Evolutionary conservation across 2,888 invertebrate genomes (phyloP), one percentile per base, ranked within the genome.

Genomic region (Coleophora flavipennella): DNA sequence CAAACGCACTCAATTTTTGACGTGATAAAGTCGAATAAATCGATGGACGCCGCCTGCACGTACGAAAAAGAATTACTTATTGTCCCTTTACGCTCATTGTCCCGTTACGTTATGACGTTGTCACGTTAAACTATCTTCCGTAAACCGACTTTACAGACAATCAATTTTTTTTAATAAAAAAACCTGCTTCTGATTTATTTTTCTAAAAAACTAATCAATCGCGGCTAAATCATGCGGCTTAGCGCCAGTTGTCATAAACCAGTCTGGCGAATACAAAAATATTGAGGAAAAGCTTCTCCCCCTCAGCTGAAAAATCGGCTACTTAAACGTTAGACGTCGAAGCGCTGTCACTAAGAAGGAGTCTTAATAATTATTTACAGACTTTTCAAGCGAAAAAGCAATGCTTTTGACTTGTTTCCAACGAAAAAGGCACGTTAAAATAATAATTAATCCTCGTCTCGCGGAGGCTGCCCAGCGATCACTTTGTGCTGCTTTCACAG

Each of bases 371-470:
- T 83, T 77, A 83, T 84, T 83, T 74, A 81, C 71, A 66, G 79
- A 76, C 73, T 81, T 80, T 76, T 75, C 70, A 76, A 71, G 75
- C 67, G 77, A 68, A 55, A 63, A 70, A 70, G 79, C 76, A 71
- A 74, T 74, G 80, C 79, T 79, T 81, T 81, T 80, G 79, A 80
- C 80, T 81, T 72, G 77, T 66, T 70, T 62, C 60, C 57, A 57
- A 71, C 69, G 81, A 84, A 83, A 84, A 83, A 80, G 65, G 65
- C 60, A 83, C 67, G 74, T 75, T 83, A 81, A 83, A 84, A 83
- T 84, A 81, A 84, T 84, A 83, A 84, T 83, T 84, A 84, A 84
- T 84, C 83, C 80, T 73, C 62, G 62, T 57, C 59, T 53, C 43
- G 53, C 36, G 43, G 38, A 43, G 45, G 39, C 40, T 31, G 40